Conservation (phyloP, 2,113 vertebrate genomes). For the Psittacara wagleri region DNA sequence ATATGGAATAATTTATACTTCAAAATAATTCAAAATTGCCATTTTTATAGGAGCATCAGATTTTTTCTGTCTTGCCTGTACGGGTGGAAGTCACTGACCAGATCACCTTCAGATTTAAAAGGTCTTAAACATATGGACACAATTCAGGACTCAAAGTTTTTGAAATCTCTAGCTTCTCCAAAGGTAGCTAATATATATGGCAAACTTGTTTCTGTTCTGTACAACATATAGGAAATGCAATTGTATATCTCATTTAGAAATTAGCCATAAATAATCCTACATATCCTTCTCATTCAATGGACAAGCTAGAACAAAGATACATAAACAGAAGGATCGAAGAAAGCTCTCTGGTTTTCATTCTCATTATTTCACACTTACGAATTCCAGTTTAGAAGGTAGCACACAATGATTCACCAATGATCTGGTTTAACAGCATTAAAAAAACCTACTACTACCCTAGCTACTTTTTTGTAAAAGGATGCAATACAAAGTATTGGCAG, state of each 20-base stretch:
- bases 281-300: background rate
- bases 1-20: background rate
- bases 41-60: background rate
- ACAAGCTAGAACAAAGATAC: background rate
- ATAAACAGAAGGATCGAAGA: background rate
- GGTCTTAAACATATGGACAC: background rate
- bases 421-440: background rate
- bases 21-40: background rate
- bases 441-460: background rate
- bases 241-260: background rate
- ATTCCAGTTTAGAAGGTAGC: background rate
- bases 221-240: background rate
- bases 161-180: slow-evolving; percentile 70
- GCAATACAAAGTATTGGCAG: background rate
- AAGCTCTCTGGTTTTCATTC: background rate
- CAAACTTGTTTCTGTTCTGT: background rate
- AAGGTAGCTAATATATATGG: slow-evolving; percentile 54
- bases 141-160: slow-evolving; percentile 68
- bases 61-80: background rate
- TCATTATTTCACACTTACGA: background rate
- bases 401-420: background rate
- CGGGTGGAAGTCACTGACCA: slow-evolving; percentile 65
- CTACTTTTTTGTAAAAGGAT: background rate
- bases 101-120: slow-evolving; percentile 34
- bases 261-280: background rate